Evolutionary conservation across 2,888 invertebrate species (phyloP).

Genomic region (Cephus sareptanus): DNA sequence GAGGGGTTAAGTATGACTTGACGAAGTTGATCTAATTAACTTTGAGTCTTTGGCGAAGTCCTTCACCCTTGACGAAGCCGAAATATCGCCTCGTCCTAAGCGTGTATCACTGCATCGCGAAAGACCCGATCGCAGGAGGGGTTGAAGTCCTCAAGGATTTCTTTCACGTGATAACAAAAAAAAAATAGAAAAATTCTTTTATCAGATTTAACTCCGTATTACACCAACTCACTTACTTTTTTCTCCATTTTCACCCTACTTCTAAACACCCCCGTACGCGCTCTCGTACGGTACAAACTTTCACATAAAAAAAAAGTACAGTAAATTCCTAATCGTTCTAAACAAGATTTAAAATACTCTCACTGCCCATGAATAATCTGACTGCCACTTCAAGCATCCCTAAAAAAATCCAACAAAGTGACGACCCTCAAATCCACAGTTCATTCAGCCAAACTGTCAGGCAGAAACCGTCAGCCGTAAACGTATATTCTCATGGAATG

Average conservation of each 20-base stretch:
- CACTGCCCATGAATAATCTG: neutral
- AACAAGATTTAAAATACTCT: neutral
- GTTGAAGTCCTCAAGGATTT: conserved; percentile 13
- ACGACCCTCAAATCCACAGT: neutral
- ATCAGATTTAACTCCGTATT: neutral
- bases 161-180: neutral
- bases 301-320: too few relatives aligned
- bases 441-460: neutral
- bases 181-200: too few relatives aligned
- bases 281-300: too few relatives aligned
- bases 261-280: neutral
- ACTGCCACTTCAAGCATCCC: neutral
- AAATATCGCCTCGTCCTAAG: conserved; percentile 37
- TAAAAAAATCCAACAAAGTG: neutral
- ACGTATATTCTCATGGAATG: neutral
- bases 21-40: conserved; percentile 51
- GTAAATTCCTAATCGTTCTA: too few relatives aligned
- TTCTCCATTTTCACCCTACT: neutral
- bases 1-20: conserved; percentile 32
- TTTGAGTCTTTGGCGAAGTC: conserved; percentile 23
- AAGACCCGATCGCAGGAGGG: conserved; percentile 26
- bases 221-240: too few relatives aligned
- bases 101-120: conserved; percentile 36
- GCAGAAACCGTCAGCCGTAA: neutral
- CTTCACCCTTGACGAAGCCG: conserved; percentile 11